Conservation (phyloP, 2,888 invertebrate species). For the Noctua janthe region DNA sequence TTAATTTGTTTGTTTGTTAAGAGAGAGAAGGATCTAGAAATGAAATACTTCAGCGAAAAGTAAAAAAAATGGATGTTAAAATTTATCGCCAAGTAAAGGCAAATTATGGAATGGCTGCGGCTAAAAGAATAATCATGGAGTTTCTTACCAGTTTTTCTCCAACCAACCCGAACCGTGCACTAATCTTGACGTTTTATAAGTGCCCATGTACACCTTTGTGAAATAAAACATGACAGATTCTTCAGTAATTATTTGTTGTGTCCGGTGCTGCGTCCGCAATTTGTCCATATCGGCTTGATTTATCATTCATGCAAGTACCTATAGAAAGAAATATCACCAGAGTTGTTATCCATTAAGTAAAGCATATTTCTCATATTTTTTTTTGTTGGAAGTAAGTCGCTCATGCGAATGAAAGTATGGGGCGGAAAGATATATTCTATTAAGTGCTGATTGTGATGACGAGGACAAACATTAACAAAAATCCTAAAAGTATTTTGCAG, state of each 20-base stretch:
- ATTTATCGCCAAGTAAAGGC: not conserved
- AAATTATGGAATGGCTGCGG: not conserved
- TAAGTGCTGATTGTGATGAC: not conserved
- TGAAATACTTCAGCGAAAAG: not conserved
- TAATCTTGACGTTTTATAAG: not conserved
- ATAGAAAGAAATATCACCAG: not conserved
- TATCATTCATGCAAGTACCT: fast-evolving
- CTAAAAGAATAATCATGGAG: not conserved
- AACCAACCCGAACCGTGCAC: not conserved
- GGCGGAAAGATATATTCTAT: too few species aligned
- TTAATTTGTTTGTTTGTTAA: conserved; percentile 11
- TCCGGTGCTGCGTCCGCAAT: not conserved
- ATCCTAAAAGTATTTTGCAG: not conserved
- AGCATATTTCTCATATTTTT: not conserved
- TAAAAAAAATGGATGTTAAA: not conserved
- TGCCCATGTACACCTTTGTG: too few species aligned
- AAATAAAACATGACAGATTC: too few species aligned
- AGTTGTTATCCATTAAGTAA: not conserved
- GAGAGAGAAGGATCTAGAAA: not conserved
- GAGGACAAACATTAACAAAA: not conserved
- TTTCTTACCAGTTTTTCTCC: not conserved
- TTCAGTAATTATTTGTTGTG: not conserved
- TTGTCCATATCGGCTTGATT: not conserved
- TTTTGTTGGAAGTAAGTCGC: not conserved
- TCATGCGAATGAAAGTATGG: too few species aligned